Base-by-base conservation (phyloP, 2,888 invertebrate species). In the Reticulitermes lucifugus region DNA sequence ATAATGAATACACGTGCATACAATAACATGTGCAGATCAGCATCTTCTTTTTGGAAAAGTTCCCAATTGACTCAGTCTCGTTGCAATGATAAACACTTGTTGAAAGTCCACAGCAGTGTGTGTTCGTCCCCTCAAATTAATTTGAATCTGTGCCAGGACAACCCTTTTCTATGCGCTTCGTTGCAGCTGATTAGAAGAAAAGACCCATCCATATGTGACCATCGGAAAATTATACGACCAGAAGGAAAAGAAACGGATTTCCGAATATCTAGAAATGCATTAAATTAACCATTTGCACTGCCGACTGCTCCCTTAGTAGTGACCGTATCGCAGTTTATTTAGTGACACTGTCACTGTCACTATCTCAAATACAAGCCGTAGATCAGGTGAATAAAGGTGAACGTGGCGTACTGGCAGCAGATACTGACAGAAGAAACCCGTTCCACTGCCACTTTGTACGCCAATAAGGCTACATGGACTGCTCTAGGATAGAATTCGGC, bases 81-180 rank as follows among this genome's bases (percentile, higher is more conserved):
- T 0, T 22, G 22, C 22, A 46, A 6, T 46, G 46, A 22, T 77
- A 77, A 77, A 77, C 77, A 51, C 77, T 77, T 77, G 77, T 51
- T 51, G 77, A 77, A 46, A 51, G 21, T 46, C 77, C 4, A 77
- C 43, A 35, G n/a, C 51, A 51, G 46, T n/a, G 77, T 77, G 3
- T 46, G 77, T 77, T 14, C 1, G n/a, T 77, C 21, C n/a, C n/a
- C 21, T 18, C 75, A 75, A 75, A 75, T 43, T 51, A 77, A 77
- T 77, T 73, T 73, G 73, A 73, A 73, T 35, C 73, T 73, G 73
- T n/a, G 73, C 73, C 41, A 41, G 35, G 6, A 73, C 73, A 3
- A 73, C 46, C 6, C 46, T 51, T 46, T 77, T 25, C 46, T 51
- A 4, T 46, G 0, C 25, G 22, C 21, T 51, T 51, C n/a, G 46